phyloP scores from a whole-genome alignment of 1,140 invertebrate species.

The Hyles euphorbiae region DNA sequence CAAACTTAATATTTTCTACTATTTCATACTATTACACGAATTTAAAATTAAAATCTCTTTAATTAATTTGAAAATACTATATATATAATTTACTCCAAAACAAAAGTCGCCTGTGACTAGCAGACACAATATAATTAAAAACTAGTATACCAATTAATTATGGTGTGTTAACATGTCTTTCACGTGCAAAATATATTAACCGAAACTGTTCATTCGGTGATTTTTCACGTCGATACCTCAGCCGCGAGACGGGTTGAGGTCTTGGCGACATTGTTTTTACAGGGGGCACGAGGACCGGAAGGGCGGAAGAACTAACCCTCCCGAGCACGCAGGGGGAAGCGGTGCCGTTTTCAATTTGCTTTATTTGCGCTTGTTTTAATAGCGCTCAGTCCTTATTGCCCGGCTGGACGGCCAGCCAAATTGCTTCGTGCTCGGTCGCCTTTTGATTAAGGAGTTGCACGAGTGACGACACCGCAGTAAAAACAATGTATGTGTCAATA shows the following conservation, averaged over 20 bases:
- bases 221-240: too few relatives aligned
- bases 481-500: conserved; percentile 43
- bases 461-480: conserved; percentile 30
- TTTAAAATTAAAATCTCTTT: too few relatives aligned
- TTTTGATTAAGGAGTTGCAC: conserved; percentile 62
- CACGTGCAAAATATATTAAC: too few relatives aligned
- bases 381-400: conserved; percentile 67
- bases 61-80: too few relatives aligned
- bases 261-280: conserved; percentile 43
- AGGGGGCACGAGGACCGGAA: conserved; percentile 25
- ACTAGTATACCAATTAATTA: too few relatives aligned
- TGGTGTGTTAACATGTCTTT: too few relatives aligned
- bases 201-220: too few relatives aligned
- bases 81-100: too few relatives aligned
- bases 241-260: not conserved
- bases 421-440: conserved; percentile 68
- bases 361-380: conserved; percentile 74
- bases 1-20: too few relatives aligned
- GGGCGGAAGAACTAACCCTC: conserved; percentile 36
- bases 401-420: conserved; percentile 59
- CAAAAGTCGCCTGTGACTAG: too few relatives aligned
- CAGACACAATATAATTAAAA: too few relatives aligned
- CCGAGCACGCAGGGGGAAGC: conserved; percentile 27
- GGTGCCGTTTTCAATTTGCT: conserved; percentile 71
- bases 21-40: too few relatives aligned